These are phyloP conservation scores for Cremastinae sp. DNA, from an alignment of 2,888 invertebrate species.

Conservation along the genomic window DNA sequence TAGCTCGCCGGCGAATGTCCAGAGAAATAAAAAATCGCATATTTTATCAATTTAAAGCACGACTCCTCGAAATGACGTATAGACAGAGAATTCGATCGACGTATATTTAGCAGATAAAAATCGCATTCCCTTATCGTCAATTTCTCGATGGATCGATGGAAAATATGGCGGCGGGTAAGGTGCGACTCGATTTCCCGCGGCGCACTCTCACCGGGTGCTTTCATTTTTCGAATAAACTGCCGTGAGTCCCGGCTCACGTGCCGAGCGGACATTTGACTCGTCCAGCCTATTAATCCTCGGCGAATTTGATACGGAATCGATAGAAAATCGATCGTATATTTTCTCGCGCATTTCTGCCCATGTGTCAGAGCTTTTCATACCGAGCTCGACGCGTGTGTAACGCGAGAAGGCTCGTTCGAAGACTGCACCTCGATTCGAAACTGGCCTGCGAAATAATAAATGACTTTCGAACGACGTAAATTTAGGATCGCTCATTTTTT, in stretches of 20 bases:
- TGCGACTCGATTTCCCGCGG: conserved; percentile 38
- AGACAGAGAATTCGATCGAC: neutral
- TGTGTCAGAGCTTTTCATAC: conserved; percentile 15
- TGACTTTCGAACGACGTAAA: conserved; percentile 16
- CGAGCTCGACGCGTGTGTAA: conserved; percentile 34
- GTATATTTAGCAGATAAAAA: conserved; percentile 32
- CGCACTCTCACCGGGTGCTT: conserved; percentile 28
- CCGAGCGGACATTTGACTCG: conserved; percentile 56
- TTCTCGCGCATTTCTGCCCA: neutral
- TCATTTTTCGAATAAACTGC: conserved; percentile 41
- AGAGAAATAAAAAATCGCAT: conserved; percentile 3
- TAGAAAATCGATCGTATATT: conserved; percentile 49
- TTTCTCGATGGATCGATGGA: conserved; percentile 30
- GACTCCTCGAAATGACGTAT: conserved; percentile 18
- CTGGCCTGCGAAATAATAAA: conserved; percentile 48
- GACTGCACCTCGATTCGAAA: conserved; percentile 42
- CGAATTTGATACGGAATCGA: conserved; percentile 54
- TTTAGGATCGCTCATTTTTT: neutral
- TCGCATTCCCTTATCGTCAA: conserved; percentile 35
- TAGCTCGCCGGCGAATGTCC: conserved; percentile 3
- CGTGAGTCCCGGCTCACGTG: conserved; percentile 55
- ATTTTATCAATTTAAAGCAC: conserved; percentile 36
- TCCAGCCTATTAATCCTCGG: conserved; percentile 57
- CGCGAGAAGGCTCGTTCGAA: conserved; percentile 46
- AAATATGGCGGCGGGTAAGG: conserved; percentile 24